Conservation (phyloP, 1,140 invertebrate genomes). For the Bombus superbus region DNA sequence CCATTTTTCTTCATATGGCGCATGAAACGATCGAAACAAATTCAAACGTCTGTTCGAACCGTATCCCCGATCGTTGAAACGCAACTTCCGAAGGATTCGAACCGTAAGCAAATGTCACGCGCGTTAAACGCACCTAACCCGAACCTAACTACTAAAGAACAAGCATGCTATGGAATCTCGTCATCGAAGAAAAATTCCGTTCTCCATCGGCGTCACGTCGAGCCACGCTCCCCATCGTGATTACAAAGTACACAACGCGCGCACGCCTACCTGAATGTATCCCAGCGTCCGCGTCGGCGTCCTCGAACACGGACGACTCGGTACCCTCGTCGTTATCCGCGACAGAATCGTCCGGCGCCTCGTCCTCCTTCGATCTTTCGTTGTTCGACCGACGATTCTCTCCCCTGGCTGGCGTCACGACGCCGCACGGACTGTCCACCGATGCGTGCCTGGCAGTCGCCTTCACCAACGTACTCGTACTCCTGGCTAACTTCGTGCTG, state of each 20-base stretch:
- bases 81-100: background rate
- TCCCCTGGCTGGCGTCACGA: conserved; percentile 48
- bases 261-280: conserved; percentile 58
- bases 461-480: conserved; percentile 80
- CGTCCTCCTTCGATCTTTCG: conserved; percentile 53
- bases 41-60: background rate
- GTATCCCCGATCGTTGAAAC: background rate
- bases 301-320: conserved; percentile 73
- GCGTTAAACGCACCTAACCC: background rate
- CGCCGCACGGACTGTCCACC: conserved; percentile 53
- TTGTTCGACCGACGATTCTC: conserved; percentile 35
- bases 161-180: background rate
- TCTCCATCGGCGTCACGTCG: background rate
- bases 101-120: background rate
- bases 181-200: background rate
- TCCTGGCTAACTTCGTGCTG: conserved; percentile 88
- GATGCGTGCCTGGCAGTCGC: conserved; percentile 57
- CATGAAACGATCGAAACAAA: background rate
- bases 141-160: background rate
- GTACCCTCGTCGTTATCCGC: conserved; percentile 66
- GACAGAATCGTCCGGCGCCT: conserved; percentile 55
- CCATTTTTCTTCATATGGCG: background rate
- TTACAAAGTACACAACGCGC: background rate
- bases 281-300: conserved; percentile 83
- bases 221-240: background rate